These are phyloP conservation scores for Isaurus tuberculatus DNA, from an alignment of 92 coral and sea anemone species.

Conservation along the genomic window DNA sequence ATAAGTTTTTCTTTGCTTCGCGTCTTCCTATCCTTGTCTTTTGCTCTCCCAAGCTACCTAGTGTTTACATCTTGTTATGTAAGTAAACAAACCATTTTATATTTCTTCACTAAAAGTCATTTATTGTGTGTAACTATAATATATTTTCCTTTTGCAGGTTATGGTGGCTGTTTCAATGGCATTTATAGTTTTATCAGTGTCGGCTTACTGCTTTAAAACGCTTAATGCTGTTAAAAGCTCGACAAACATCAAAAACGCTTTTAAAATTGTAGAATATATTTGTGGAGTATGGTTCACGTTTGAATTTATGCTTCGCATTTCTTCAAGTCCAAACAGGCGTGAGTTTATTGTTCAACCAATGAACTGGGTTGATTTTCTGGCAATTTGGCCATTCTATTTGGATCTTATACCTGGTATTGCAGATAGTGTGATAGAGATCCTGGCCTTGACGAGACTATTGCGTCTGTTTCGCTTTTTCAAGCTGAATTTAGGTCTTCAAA, in stretches of 20 bases:
- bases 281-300: conserved; percentile 96
- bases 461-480: conserved; percentile 92
- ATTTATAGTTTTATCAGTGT: conserved; percentile 88
- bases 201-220: conserved; percentile 83
- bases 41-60: too few relatives aligned
- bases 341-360: conserved; percentile 74
- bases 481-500: conserved; percentile 93
- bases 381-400: conserved; percentile 90
- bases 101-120: too few relatives aligned
- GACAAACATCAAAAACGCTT: conserved; percentile 40
- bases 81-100: too few relatives aligned
- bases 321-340: conserved; percentile 81
- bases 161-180: conserved; percentile 83
- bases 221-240: conserved; percentile 51
- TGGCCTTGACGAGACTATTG: conserved; percentile 82
- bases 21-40: too few relatives aligned
- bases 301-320: conserved; percentile 80
- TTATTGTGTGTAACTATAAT: not conserved
- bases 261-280: conserved; percentile 68
- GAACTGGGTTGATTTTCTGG: conserved; percentile 96
- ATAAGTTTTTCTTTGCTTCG: too few relatives aligned
- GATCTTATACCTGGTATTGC: conserved; percentile 50
- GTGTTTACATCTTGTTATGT: too few relatives aligned
- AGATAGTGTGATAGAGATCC: conserved; percentile 54
- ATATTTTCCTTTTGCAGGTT: conserved; percentile 50